phyloP scores from a whole-genome alignment of 2,888 invertebrate species.

The Branchellion lobata region DNA sequence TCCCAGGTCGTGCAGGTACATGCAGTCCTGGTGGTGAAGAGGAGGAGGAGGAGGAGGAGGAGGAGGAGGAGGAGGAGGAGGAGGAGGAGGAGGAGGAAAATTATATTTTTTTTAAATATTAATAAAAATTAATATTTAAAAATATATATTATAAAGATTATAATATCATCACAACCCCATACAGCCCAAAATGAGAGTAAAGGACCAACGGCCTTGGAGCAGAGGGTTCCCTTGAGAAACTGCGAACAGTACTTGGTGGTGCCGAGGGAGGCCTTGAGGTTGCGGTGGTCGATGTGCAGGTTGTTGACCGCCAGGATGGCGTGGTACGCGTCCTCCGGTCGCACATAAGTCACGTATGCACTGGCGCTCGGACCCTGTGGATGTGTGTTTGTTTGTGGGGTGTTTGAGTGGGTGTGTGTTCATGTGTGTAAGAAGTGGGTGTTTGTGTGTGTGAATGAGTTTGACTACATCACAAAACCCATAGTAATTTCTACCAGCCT shows the following conservation, averaged over 20 bases:
- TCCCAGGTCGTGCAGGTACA: constrained; percentile 98
- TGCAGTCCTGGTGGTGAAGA: constrained; percentile 77
- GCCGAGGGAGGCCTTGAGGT: constrained; percentile 93
- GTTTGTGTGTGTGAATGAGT: constrained; percentile 1
- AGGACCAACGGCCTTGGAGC: constrained; percentile 73
- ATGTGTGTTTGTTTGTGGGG: no score
- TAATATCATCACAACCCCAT: no score
- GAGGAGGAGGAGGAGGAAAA: no score
- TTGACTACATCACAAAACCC: not conserved
- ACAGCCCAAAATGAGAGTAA: no score
- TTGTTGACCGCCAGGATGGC: constrained; percentile 98
- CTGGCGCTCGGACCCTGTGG: constrained; percentile 65
- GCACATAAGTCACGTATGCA: constrained; percentile 93
- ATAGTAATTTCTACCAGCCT: no score
- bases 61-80: no score
- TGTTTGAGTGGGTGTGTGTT: not conserved
- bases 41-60: not conserved
- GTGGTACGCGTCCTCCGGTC: constrained; percentile 85
- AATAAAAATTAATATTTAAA: not conserved
- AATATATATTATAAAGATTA: no score
- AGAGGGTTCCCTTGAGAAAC: constrained; percentile 95
- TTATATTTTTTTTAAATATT: not conserved
- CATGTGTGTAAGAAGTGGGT: not conserved
- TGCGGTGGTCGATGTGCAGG: constrained; percentile 88
- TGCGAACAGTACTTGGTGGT: constrained; percentile 99